Base-by-base conservation (phyloP, 2,113 vertebrate genomes). In the Nannospalax galili region DNA sequence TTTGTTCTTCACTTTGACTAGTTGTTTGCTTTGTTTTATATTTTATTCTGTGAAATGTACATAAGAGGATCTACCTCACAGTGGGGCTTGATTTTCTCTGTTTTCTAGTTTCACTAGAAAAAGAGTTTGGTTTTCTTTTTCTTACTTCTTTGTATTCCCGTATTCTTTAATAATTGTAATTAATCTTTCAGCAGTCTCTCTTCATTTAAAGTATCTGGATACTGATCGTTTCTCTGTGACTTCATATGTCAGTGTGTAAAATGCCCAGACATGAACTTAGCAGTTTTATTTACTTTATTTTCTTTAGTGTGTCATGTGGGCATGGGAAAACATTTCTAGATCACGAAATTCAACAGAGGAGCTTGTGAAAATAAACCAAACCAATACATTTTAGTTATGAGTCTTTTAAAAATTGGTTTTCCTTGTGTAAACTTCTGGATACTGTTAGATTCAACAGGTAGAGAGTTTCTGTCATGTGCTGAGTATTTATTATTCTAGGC, bases 381-480 rank as follows among this genome's bases (percentile, higher is more conserved):
- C 45, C 84, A 77, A n/a, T 26, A 79, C n/a, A 30, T 86, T 91
- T 87, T 90, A 70, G 30, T 73, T 22, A 67, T 72, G 30, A 75
- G 22, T 62, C 37, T 70, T 20, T 81, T 79, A 69, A 92, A 93
- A 82, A 67, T 87, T 60, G 67, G 32, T 87, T 93, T 92, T 90
- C 56, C 22, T 58, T 69, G 67, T 88, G 26, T 93, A 5, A 77
- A 56, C 52, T 92, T 52, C 95, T 88, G 72, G 32, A 82, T 82
- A 92, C 17, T 69, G 75, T 91, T 92, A 20, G 82, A 5, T 70
- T 89, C 3, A 72, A 42, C 20, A 78, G 19, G 3, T 60, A 28
- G 32, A 73, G 72, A 90, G 11, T 94, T 24, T 24, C 81, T 87
- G 28, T 1, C 73, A 0, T 84, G 42, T 91, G 4, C 67, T n/a